Evolutionary conservation across 2,888 invertebrate genomes (phyloP).

Genomic region (Ptilodon capucinus): DNA sequence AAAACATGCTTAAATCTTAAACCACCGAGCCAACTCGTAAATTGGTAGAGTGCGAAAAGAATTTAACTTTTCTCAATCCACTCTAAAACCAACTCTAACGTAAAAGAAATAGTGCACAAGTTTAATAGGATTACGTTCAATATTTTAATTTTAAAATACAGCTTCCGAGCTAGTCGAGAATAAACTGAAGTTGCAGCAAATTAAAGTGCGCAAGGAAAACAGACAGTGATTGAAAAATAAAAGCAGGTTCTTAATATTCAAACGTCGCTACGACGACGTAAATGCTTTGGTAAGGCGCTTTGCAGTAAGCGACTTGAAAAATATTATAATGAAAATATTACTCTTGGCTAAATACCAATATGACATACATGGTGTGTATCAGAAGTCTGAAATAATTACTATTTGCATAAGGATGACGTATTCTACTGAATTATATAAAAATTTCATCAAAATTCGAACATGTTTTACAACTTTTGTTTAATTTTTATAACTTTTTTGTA

Average conservation of each 20-base stretch:
- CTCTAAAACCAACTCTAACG: neutral
- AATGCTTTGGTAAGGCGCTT: slow-evolving; percentile 9
- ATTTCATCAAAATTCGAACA: too few relatives aligned
- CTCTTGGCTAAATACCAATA: too few relatives aligned
- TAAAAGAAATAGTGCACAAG: neutral
- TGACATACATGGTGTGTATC: too few relatives aligned
- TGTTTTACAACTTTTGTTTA: too few relatives aligned
- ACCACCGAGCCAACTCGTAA: too few relatives aligned
- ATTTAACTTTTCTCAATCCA: too few relatives aligned
- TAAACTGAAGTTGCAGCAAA: slow-evolving; percentile 8
- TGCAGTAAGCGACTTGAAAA: slow-evolving; percentile 4
- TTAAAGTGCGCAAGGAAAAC: slow-evolving; percentile 14
- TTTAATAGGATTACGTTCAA: neutral
- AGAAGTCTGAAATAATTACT: too few relatives aligned
- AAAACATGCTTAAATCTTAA: too few relatives aligned
- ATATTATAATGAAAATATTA: neutral
- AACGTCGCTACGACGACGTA: slow-evolving; percentile 8
- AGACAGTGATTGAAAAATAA: slow-evolving; percentile 12
- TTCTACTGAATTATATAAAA: too few relatives aligned
- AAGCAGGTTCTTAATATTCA: slow-evolving; percentile 13
- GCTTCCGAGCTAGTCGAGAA: neutral
- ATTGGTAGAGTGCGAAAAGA: too few relatives aligned
- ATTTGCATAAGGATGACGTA: too few relatives aligned
- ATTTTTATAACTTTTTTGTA: too few relatives aligned
- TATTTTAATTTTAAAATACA: neutral